These are phyloP conservation scores for Pangasius mekongensis DNA, from an alignment of 2,797 vertebrate genomes.

Conservation along the genomic window DNA sequence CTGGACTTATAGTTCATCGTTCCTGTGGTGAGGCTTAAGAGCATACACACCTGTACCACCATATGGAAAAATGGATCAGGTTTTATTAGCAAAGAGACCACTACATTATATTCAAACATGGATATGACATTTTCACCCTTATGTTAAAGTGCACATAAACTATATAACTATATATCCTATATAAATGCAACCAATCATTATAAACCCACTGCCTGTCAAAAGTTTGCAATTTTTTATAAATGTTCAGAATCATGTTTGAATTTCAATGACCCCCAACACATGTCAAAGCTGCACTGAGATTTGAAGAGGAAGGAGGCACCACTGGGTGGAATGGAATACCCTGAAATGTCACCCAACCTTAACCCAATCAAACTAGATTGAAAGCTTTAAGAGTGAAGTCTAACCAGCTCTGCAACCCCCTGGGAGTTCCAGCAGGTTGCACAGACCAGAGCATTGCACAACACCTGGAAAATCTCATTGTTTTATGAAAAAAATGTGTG, in stretches of 20 bases:
- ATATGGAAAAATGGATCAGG: background rate
- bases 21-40: slow-evolving; percentile 7
- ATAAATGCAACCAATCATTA: slow-evolving; percentile 18
- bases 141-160: slow-evolving; percentile 23
- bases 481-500: slow-evolving; percentile 2
- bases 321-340: background rate
- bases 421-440: slow-evolving; percentile 9
- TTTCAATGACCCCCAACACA: slow-evolving; percentile 1
- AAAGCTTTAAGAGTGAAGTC: slow-evolving; percentile 29
- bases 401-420: slow-evolving; percentile 9
- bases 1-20: background rate
- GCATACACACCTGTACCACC: slow-evolving; percentile 21
- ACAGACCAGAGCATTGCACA: slow-evolving; percentile 5
- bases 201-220: background rate
- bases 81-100: slow-evolving; percentile 25
- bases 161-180: slow-evolving; percentile 13
- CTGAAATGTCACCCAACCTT: slow-evolving; percentile 10
- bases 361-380: slow-evolving; percentile 22
- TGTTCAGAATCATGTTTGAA: background rate
- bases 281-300: slow-evolving; percentile 16
- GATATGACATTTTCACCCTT: background rate
- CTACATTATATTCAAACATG: slow-evolving; percentile 16
- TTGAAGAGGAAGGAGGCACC: background rate
- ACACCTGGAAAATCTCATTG: slow-evolving; percentile 32
- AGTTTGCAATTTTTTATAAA: background rate